Evolutionary conservation across 1,140 invertebrate genomes (phyloP).

Genomic region (Dreissena rostriformis): DNA sequence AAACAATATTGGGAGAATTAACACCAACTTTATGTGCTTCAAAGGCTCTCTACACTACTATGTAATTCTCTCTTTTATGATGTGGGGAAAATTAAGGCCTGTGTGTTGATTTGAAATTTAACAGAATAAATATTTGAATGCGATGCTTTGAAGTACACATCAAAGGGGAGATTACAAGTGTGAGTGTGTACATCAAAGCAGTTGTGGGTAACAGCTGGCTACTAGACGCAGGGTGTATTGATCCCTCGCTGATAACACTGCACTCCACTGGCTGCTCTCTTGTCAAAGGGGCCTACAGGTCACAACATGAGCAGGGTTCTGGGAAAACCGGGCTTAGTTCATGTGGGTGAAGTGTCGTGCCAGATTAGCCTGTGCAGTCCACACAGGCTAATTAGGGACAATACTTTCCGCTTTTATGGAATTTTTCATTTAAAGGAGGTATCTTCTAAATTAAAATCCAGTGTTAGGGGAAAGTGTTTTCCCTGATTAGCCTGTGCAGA

Average conservation of each 20-base stretch:
- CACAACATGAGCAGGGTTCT: no score
- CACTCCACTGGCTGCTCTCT: no score
- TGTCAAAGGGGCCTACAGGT: no score
- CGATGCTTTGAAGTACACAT: constrained; percentile 55
- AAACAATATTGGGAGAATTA: not conserved
- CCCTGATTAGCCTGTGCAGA: no score
- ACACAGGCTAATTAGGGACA: no score
- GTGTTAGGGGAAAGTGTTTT: no score
- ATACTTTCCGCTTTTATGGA: no score
- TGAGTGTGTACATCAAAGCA: constrained; percentile 47
- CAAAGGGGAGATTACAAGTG: constrained; percentile 51
- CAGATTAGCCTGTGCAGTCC: no score
- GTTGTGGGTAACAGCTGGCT: constrained; percentile 36
- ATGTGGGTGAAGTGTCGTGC: no score
- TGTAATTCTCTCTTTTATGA: constrained; percentile 49
- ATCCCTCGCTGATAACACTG: constrained; percentile 14
- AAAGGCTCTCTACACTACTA: not conserved
- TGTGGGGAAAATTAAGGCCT: constrained; percentile 51
- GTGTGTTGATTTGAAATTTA: constrained; percentile 58
- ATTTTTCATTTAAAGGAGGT: no score
- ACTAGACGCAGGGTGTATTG: constrained; percentile 25
- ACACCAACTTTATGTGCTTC: not conserved
- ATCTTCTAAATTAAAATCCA: no score
- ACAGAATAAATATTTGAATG: constrained; percentile 61
- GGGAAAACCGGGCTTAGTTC: no score